phyloP scores from a whole-genome alignment of 2,888 invertebrate species.

The Choristoneura rosaceana region DNA sequence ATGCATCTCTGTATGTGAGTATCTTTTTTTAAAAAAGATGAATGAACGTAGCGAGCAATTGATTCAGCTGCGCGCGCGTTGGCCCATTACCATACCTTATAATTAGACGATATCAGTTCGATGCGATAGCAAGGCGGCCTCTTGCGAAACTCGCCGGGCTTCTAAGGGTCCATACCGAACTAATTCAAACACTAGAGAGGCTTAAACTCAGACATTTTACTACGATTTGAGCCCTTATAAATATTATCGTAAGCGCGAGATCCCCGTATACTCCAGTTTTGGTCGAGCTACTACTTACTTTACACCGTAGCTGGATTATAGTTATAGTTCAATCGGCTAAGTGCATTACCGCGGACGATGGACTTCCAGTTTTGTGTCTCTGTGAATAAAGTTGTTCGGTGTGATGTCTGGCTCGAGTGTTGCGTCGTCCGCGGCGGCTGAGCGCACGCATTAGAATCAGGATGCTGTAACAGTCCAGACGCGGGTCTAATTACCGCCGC shows the following conservation, averaged over 20 bases:
- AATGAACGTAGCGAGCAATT: conserved; percentile 56
- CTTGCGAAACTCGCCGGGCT: conserved; percentile 79
- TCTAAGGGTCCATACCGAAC: conserved; percentile 75
- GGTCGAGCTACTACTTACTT: conserved; percentile 49
- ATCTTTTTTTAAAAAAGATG: conserved; percentile 46
- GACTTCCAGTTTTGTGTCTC: conserved; percentile 46
- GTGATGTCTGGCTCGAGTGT: conserved; percentile 33
- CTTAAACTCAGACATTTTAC: conserved; percentile 42
- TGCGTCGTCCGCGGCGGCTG: conserved; percentile 47
- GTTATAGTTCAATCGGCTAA: conserved; percentile 54
- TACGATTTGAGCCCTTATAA: conserved; percentile 44
- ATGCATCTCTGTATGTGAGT: conserved; percentile 18
- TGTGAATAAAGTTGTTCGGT: conserved; percentile 46
- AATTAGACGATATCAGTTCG: conserved; percentile 84
- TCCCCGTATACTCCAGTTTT: conserved; percentile 54
- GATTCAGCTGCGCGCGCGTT: conserved; percentile 57
- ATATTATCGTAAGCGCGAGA: conserved; percentile 39
- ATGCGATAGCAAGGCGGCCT: conserved; percentile 77
- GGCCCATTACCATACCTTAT: conserved; percentile 74
- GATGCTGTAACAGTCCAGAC: conserved; percentile 81
- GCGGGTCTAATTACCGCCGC: conserved; percentile 80
- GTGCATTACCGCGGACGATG: conserved; percentile 43
- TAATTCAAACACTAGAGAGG: conserved; percentile 45
- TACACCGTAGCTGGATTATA: conserved; percentile 50
- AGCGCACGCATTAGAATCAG: conserved; percentile 75